Conservation (phyloP, 2,797 vertebrate genomes). For the Schizopygopsis malacanthus region DNA sequence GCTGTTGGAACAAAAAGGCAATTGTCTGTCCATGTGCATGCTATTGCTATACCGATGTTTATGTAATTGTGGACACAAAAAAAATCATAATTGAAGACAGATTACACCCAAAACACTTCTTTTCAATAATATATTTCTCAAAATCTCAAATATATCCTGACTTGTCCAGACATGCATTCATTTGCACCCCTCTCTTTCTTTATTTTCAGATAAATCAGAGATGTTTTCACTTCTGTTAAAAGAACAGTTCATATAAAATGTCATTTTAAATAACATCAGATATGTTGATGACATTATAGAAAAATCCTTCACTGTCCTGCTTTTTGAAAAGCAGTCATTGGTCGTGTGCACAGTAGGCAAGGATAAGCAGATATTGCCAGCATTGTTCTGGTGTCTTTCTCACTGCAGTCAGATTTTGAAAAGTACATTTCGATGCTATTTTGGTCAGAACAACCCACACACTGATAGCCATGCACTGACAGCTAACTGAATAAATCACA, state of each 20-base stretch:
- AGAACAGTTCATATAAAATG: neutral
- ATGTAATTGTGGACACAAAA: neutral
- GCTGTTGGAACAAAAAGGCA: neutral
- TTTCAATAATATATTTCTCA: neutral
- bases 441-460: slow-evolving; percentile 59
- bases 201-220: neutral
- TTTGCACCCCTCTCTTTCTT: neutral
- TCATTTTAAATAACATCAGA: neutral
- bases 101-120: neutral
- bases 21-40: neutral
- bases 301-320: neutral
- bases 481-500: slow-evolving; percentile 68
- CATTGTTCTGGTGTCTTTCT: slow-evolving; percentile 27
- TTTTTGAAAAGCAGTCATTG: neutral
- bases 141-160: neutral
- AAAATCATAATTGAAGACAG: neutral
- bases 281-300: neutral
- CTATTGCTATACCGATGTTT: neutral
- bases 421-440: slow-evolving; percentile 61
- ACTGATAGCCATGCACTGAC: slow-evolving; percentile 62
- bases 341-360: neutral
- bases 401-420: slow-evolving; percentile 57
- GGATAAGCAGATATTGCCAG: neutral
- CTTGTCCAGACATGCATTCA: neutral
- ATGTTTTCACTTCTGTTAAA: slow-evolving; percentile 2